phyloP scores from a whole-genome alignment of 2,888 invertebrate genomes.

The Chydorus sphaericus region DNA sequence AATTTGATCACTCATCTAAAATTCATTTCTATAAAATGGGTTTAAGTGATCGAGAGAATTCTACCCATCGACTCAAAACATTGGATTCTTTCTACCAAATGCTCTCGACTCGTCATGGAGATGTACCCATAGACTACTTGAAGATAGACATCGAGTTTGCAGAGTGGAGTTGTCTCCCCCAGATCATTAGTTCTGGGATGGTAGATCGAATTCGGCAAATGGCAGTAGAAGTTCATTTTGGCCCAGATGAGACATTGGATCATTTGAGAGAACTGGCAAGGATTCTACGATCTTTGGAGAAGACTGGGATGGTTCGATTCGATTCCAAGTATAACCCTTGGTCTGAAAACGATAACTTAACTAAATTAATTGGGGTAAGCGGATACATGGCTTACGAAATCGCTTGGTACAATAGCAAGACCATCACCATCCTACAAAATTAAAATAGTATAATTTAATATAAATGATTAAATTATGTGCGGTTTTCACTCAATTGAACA shows the following conservation, averaged over 20 bases:
- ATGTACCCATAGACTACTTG: conserved; percentile 11
- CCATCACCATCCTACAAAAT: no score
- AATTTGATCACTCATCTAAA: conserved; percentile 11
- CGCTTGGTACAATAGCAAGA: background rate
- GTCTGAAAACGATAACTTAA: background rate
- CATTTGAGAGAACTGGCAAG: background rate
- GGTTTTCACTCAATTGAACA: no score
- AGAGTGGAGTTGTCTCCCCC: conserved; percentile 15
- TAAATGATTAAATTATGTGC: no score
- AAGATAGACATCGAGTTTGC: conserved; percentile 17
- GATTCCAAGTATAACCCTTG: conserved; percentile 7
- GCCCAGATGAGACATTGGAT: background rate
- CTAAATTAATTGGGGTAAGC: no score
- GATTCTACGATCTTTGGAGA: background rate
- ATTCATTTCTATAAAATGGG: conserved; percentile 16
- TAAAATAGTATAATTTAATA: no score
- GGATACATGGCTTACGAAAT: background rate
- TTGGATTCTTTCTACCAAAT: background rate
- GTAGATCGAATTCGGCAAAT: background rate
- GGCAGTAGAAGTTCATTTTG: background rate
- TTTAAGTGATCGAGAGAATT: conserved; percentile 3
- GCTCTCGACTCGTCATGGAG: conserved; percentile 10
- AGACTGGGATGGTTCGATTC: conserved; percentile 7
- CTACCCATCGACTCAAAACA: background rate
- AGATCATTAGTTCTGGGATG: conserved; percentile 6